Conservation (phyloP, 1,140 invertebrate species). For the Contarinia nasturtii region DNA sequence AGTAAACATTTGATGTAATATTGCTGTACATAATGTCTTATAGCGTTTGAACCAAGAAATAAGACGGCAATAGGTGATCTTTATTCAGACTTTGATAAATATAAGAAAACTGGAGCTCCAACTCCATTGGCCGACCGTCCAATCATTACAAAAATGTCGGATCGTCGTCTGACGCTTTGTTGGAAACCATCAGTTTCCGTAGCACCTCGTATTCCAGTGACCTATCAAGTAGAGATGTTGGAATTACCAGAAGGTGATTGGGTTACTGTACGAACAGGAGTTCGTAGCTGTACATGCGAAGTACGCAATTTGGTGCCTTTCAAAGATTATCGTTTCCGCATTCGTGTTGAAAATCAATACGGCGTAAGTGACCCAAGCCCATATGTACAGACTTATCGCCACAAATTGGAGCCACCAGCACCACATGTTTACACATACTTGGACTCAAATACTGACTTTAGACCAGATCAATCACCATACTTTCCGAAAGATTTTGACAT, state of each 20-base stretch:
- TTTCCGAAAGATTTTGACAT: constrained; percentile 83
- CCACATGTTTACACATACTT: constrained; percentile 61
- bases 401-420: constrained; percentile 59
- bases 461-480: constrained; percentile 72
- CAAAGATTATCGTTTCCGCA: constrained; percentile 77
- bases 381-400: constrained; percentile 59
- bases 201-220: constrained; percentile 62
- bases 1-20: not conserved
- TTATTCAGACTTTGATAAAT: constrained; percentile 67
- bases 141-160: constrained; percentile 74
- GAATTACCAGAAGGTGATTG: constrained; percentile 74
- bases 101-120: constrained; percentile 57
- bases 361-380: constrained; percentile 93
- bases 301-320: constrained; percentile 67
- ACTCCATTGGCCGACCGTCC: constrained; percentile 71
- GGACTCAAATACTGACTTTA: constrained; percentile 61
- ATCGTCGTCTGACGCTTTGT: constrained; percentile 61
- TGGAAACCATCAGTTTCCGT: constrained; percentile 82
- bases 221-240: constrained; percentile 86
- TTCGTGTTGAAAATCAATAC: constrained; percentile 89
- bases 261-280: constrained; percentile 61
- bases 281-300: constrained; percentile 68
- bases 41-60: constrained; percentile 46
- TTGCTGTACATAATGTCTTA: constrained; percentile 3
- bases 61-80: constrained; percentile 57